Conservation (phyloP, 2,888 invertebrate species). For the Lasioglossum marginatum region DNA sequence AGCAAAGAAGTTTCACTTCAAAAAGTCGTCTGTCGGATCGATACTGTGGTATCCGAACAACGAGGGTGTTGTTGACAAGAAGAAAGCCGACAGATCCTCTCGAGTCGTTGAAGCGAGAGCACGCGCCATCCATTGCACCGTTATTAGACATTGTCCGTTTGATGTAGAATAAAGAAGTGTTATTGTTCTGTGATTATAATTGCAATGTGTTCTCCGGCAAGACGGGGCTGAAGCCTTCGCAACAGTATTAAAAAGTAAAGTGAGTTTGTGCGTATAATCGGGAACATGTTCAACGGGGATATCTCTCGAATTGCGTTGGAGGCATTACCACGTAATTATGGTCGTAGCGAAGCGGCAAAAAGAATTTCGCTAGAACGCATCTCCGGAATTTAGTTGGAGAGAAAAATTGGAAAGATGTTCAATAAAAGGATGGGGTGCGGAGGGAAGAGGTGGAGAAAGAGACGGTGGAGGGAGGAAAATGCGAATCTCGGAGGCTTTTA, state of each 20-base stretch:
- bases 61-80: no score
- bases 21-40: no score
- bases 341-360: constrained; percentile 13
- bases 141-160: no score
- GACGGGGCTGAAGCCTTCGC: no score
- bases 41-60: no score
- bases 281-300: background rate
- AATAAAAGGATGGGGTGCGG: constrained; percentile 34
- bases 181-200: no score
- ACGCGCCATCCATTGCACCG: no score
- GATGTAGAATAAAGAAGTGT: no score
- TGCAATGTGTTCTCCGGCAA: no score
- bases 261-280: background rate
- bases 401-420: constrained; percentile 41
- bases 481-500: constrained; percentile 70
- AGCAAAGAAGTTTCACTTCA: no score
- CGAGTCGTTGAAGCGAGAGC: no score
- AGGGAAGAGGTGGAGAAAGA: background rate
- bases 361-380: constrained; percentile 28
- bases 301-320: background rate
- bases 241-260: background rate
- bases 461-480: constrained; percentile 33
- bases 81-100: no score
- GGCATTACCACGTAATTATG: constrained; percentile 16
- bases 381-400: constrained; percentile 27